Evolutionary conservation across 2,888 invertebrate species (phyloP).

Genomic region (Neuroscelio doddi): DNA sequence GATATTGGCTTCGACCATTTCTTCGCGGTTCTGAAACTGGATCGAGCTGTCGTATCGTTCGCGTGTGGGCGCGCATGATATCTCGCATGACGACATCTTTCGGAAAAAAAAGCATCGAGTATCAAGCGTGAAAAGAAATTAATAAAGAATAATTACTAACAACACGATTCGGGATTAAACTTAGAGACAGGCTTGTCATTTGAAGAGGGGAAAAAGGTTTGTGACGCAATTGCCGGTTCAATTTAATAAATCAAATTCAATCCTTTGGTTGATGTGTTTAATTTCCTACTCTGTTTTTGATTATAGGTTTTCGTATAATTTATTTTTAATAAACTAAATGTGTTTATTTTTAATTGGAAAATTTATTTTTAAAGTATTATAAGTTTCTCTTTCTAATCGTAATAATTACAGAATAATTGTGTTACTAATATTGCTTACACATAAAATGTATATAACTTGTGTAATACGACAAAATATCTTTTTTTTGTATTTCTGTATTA

Average conservation of each 20-base stretch:
- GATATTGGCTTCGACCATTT: slow-evolving; percentile 46
- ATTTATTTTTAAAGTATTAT: no score
- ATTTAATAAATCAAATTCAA: background rate
- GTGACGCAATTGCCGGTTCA: slow-evolving; percentile 8
- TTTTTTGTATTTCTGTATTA: no score
- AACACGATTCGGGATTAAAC: slow-evolving; percentile 25
- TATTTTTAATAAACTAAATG: no score
- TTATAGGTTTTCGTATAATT: no score
- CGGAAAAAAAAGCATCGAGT: slow-evolving; percentile 18
- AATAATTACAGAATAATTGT: no score
- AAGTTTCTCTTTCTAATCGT: no score
- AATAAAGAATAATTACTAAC: slow-evolving; percentile 41
- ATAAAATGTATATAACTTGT: no score
- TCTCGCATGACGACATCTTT: slow-evolving; percentile 45
- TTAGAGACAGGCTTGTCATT: slow-evolving; percentile 12
- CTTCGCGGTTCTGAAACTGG: slow-evolving; percentile 46
- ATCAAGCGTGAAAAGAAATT: slow-evolving; percentile 38
- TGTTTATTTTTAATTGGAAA: no score
- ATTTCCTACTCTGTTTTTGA: no score
- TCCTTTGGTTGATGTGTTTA: no score
- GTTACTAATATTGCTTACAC: no score
- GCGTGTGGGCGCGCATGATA: slow-evolving; percentile 51
- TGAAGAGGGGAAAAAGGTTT: background rate
- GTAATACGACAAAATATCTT: no score
- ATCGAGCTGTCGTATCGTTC: slow-evolving; percentile 52